Base-by-base conservation (phyloP, 2,888 invertebrate genomes). In the Rhimphoctona megacephalus region DNA sequence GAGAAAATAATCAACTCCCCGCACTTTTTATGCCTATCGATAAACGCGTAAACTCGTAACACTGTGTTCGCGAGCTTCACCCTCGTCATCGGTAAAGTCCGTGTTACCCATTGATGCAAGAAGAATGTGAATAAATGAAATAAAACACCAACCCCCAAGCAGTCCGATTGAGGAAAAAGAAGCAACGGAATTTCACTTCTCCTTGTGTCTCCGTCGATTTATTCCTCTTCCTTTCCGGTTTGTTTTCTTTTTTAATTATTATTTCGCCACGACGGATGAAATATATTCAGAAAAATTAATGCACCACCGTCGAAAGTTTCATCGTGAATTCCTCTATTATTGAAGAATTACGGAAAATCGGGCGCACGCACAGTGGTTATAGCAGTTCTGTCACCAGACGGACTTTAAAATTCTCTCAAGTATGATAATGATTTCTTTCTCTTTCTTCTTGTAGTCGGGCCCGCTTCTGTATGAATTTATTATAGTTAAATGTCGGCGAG, bases 21-120 rank as follows among this genome's bases (percentile, higher is more conserved):
- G 33, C 33, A 61, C 46, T 8, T 22, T 14, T 67, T 33, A 3
- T 11, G 39, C 54, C 30, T 76, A 76, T 30, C 81, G 80, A 66
- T 64, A 52, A 70, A 64, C 49, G 30, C 76, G 70, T 39, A 72
- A 77, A 66, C 76, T 25, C 33, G 54, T 36, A 30, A 77, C 70
- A 52, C 61, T 57, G 17, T n/a, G 77, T 54, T 77, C 78, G 77
- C 81, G 73, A 52, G 70, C 30, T 61, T 76, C 74, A 61, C 43
- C 74, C 61, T 46, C 83, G n/a, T 61, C 64, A 22, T 70, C 82
- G 69, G 54, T 36, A 36, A 76, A 77, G 25, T 81, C 73, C 57
- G 73, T 66, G 73, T 78, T 77, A 57, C 67, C 81, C 85, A 85
- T 85, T 78, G 81, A 69, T 57, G 33, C n/a, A 19, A 49, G 17